These are phyloP conservation scores for Lagocephalus sceleratus DNA, from an alignment of 2,797 vertebrate genomes.

Conservation along the genomic window DNA sequence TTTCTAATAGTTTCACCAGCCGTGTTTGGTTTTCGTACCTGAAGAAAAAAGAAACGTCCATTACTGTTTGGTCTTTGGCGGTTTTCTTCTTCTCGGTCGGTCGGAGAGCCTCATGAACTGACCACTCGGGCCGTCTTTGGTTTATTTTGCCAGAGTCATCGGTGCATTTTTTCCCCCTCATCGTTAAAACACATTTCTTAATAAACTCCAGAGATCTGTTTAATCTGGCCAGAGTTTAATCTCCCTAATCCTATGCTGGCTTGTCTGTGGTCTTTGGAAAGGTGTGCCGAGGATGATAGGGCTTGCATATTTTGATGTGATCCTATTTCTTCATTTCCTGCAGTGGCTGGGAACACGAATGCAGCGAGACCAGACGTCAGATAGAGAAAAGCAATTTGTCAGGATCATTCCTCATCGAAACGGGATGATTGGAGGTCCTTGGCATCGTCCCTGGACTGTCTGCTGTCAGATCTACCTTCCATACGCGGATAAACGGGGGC, in stretches of 20 bases:
- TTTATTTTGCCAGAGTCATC: constrained; percentile 36
- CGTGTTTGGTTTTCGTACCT: too few relatives aligned
- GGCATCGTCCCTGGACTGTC: constrained; percentile 39
- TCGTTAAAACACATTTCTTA: constrained; percentile 46
- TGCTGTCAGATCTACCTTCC: constrained; percentile 24
- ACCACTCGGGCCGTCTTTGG: not conserved
- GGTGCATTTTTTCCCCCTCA: constrained; percentile 18
- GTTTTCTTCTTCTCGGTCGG: not conserved
- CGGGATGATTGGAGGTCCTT: constrained; percentile 52
- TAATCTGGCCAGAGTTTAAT: constrained; percentile 50
- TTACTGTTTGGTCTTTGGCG: too few relatives aligned
- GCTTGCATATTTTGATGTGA: constrained; percentile 75
- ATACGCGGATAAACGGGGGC: not conserved
- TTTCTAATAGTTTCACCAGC: too few relatives aligned
- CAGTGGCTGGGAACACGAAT: constrained; percentile 64
- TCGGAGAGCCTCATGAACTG: constrained; percentile 1
- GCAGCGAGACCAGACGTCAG: constrained; percentile 60
- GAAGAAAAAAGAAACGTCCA: too few relatives aligned
- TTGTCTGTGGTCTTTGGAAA: constrained; percentile 59
- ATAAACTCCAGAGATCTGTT: constrained; percentile 44
- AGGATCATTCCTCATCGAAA: constrained; percentile 51
- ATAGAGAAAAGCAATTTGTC: constrained; percentile 57
- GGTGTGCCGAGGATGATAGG: constrained; percentile 65
- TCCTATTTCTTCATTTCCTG: constrained; percentile 82
- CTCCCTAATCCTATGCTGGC: constrained; percentile 43